Base-by-base conservation (phyloP, 2,888 invertebrate genomes). In the Plebejus melissa region DNA sequence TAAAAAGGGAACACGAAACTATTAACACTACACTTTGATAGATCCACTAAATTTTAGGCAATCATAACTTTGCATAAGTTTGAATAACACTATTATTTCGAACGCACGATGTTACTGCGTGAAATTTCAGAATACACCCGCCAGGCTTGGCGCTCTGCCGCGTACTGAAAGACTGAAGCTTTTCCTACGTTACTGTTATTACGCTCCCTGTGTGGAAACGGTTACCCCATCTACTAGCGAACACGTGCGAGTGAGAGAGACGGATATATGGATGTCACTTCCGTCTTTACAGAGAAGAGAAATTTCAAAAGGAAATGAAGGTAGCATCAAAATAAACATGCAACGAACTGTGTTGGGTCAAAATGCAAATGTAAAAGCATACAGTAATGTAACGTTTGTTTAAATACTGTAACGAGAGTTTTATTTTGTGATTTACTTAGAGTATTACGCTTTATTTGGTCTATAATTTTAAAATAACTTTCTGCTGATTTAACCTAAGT, bases 81-180 rank as follows among this genome's bases (percentile, higher is more conserved):
- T 58, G 57, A 58, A 72, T 75, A 69, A 76, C 78, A 78, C 75
- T 80, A 78, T 71, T 70, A 77, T 77, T 77, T 77, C 77, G 77
- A 76, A 72, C 79, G 78, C 79, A 79, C 78, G 80, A 82, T 82
- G 81, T 80, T 82, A 80, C 79, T 76, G 69, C 79, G 78, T 80
- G 79, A 74, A 77, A 79, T 46, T 78, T 72, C 75, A 74, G 74
- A 76, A 76, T 76, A 86, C 88, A 81, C 85, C 90, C 89, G 85
- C 84, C 80, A 86, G 84, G 85, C 86, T 82, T 82, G 89, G 90
- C 91, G 91, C 90, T 83, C 85, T 81, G 85, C 82, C 90, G 91
- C 93, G 91, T 89, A 92, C 92, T 91, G 88, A 89, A 82, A 84
- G 84, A 92, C 92, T 91, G 88, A 89, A 84, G 84, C 84, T 87